Percentiles rank a stretch among this genome's conserved stretches.
These are phyloP conservation scores for Papilio protenor DNA, from an alignment of 2,888 invertebrate species.

Conservation along the genomic window DNA sequence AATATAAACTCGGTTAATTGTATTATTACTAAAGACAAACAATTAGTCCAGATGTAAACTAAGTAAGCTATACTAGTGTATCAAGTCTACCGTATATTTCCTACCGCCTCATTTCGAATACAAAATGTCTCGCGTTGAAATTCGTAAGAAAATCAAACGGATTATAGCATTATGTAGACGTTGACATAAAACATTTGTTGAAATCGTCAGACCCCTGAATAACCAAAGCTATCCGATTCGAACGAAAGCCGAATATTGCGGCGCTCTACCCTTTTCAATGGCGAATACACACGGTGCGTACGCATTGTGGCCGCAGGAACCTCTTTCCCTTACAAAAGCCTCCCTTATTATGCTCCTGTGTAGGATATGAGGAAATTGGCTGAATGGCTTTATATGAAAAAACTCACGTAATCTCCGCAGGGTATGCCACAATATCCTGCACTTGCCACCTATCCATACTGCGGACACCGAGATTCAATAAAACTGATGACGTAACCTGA, in stretches of 20 bases:
- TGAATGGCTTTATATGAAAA: conserved; percentile 82
- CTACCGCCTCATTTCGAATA: conserved; percentile 6
- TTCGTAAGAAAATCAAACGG: conserved; percentile 23
- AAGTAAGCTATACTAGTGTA: too few relatives aligned
- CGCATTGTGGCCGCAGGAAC: conserved; percentile 78
- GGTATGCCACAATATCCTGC: conserved; percentile 77
- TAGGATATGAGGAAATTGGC: conserved; percentile 83
- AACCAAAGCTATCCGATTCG: conserved; percentile 67
- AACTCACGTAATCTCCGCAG: conserved; percentile 79
- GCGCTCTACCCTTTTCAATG: conserved; percentile 66
- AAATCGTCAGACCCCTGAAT: conserved; percentile 66
- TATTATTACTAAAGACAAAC: neutral
- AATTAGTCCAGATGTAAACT: neutral
- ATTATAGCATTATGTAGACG: conserved; percentile 46
- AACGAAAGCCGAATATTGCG: conserved; percentile 69
- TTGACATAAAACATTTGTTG: conserved; percentile 66
- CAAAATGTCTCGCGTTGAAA: conserved; percentile 8
- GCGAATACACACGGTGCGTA: conserved; percentile 67
- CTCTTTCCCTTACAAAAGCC: conserved; percentile 80
- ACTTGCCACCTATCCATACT: conserved; percentile 67
- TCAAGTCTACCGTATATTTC: neutral
- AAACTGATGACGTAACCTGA: conserved; percentile 54
- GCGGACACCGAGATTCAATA: conserved; percentile 62
- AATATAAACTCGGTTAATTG: too few relatives aligned
- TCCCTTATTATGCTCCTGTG: conserved; percentile 81